Percentiles rank a stretch among this genome's conserved stretches.
Conservation (phyloP, 1,140 invertebrate species). For the Magallana angulata region DNA sequence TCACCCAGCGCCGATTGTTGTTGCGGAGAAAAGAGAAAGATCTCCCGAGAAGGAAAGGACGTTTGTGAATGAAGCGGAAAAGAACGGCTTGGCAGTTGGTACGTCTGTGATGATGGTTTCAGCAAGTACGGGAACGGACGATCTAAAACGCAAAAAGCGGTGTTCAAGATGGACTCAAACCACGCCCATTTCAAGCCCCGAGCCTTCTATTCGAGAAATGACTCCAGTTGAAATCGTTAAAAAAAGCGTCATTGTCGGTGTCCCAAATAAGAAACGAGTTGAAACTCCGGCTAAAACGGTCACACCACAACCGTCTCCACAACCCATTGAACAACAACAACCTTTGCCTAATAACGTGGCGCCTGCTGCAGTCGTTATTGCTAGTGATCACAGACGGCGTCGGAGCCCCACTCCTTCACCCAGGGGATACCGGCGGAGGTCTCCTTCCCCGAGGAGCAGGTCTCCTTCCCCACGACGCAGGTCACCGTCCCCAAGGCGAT, state of each 20-base stretch:
- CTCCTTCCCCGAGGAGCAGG: not conserved
- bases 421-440: not conserved
- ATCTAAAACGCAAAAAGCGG: slow-evolving; percentile 19
- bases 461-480: not conserved
- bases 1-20: not conserved
- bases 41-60: not conserved
- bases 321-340: not conserved
- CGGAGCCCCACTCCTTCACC: not conserved
- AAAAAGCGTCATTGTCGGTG: not conserved
- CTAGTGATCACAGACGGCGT: not conserved
- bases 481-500: not conserved
- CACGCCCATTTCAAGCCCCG: not conserved
- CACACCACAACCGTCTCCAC: not conserved
- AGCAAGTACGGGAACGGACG: not conserved
- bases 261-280: not conserved
- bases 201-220: slow-evolving; percentile 20
- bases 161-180: slow-evolving; percentile 21
- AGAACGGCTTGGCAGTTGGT: not conserved
- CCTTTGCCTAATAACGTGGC: not conserved
- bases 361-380: not conserved
- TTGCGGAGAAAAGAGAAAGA: not conserved
- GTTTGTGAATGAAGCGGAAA: not conserved
- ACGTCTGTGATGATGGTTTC: slow-evolving; percentile 14
- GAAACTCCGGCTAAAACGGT: not conserved
- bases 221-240: slow-evolving; percentile 5